phyloP scores from a whole-genome alignment of 2,113 vertebrate species.

The Pelecanus crispus region DNA sequence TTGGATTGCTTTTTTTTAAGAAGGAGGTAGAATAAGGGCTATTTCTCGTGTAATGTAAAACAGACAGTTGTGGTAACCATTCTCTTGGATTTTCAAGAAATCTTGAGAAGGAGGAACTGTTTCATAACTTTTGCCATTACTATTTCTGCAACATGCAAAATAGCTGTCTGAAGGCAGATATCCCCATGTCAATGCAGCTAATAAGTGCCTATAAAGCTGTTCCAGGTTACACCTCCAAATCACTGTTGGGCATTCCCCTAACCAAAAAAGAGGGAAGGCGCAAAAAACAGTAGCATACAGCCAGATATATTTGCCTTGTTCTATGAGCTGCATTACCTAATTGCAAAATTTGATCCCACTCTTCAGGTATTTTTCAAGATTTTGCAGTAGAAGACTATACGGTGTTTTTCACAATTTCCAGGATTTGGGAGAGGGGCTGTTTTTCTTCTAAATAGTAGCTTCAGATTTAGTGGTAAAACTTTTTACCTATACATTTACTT shows the following conservation, averaged over 20 bases:
- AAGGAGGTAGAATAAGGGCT: neutral
- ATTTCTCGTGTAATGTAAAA: neutral
- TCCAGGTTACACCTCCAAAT: neutral
- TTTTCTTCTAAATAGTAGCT: neutral
- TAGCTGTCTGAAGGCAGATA: neutral
- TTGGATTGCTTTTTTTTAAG: neutral
- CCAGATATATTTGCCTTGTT: neutral
- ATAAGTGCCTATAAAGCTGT: neutral
- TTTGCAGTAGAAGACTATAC: neutral
- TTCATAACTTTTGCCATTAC: neutral
- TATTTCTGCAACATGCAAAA: neutral
- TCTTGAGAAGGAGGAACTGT: neutral
- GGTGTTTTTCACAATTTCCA: neutral
- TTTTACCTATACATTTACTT: neutral
- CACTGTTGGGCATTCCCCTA: neutral
- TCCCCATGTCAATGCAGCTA: neutral
- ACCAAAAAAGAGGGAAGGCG: fast-evolving
- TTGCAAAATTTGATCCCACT: neutral
- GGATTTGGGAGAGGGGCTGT: neutral
- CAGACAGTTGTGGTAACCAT: neutral
- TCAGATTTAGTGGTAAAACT: neutral
- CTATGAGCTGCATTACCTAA: neutral
- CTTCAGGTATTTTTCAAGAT: neutral
- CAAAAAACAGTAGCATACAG: neutral
- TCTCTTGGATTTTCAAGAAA: neutral